Evolutionary conservation across 2,888 invertebrate species (phyloP).

Genomic region (Perizoma affinitatum): DNA sequence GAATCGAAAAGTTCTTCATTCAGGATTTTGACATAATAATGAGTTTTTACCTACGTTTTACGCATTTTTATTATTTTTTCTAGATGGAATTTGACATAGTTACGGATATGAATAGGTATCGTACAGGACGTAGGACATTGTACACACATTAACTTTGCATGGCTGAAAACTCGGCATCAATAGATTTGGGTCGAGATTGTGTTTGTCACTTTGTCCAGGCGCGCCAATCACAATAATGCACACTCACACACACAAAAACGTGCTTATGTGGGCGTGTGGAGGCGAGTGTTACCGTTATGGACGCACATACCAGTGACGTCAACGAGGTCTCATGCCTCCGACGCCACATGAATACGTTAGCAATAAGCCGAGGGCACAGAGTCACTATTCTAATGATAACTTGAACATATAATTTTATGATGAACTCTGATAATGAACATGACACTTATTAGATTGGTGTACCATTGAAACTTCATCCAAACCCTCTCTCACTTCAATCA

Average conservation of each 20-base stretch:
- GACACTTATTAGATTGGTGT: conserved; percentile 20
- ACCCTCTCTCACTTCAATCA: background rate
- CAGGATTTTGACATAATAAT: conserved; percentile 9
- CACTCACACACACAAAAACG: conserved; percentile 50
- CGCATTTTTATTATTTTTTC: background rate
- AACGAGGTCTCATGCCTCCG: conserved; percentile 75
- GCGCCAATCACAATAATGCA: conserved; percentile 70
- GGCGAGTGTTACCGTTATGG: conserved; percentile 82
- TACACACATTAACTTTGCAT: conserved; percentile 25
- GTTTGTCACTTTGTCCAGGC: conserved; percentile 65
- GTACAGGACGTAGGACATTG: conserved; percentile 16
- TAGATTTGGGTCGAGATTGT: conserved; percentile 73
- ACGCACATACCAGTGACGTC: conserved; percentile 83
- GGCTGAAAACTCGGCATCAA: conserved; percentile 24
- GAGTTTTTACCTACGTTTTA: background rate
- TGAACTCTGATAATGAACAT: conserved; percentile 14
- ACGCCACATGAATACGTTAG: conserved; percentile 76
- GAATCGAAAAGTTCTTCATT: conserved; percentile 14
- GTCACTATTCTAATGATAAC: conserved; percentile 51
- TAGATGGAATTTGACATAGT: background rate
- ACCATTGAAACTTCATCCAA: conserved; percentile 12
- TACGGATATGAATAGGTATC: conserved; percentile 1
- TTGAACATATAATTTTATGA: conserved; percentile 31
- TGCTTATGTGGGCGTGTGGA: conserved; percentile 58
- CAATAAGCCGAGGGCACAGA: conserved; percentile 62